Conservation (phyloP, 1,140 invertebrate species). For the Drosophila parabipectinata region DNA sequence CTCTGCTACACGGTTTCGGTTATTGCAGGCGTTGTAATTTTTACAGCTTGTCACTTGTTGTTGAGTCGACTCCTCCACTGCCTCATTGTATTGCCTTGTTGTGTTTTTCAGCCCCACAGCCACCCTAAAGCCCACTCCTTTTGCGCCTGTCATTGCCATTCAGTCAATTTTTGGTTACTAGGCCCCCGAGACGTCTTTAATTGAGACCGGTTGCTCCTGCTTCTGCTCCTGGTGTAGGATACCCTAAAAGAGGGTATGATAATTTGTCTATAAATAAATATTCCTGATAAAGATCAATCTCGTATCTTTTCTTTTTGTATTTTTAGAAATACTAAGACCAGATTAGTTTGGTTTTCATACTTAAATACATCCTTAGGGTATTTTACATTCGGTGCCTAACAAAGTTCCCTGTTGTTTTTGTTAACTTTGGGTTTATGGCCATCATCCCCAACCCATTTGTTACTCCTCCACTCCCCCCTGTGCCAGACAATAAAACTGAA, state of each 20-base stretch:
- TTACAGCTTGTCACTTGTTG: slow-evolving; percentile 79
- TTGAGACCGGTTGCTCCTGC: slow-evolving; percentile 60
- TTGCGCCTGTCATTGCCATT: slow-evolving; percentile 49
- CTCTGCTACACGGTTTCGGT: slow-evolving; percentile 66
- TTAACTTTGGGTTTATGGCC: slow-evolving; percentile 60
- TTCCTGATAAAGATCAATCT: not conserved
- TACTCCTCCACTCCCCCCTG: slow-evolving; percentile 3
- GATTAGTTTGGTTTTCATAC: no score
- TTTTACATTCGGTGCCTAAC: not conserved
- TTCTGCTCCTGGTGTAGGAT: not conserved
- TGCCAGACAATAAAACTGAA: slow-evolving; percentile 71
- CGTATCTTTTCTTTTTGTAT: not conserved
- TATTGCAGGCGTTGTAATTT: slow-evolving; percentile 69
- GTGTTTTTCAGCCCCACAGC: not conserved
- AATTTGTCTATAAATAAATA: not conserved
- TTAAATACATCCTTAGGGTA: no score
- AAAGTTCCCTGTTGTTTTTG: slow-evolving; percentile 11
- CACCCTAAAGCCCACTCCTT: slow-evolving; percentile 1
- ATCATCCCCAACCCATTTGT: not conserved
- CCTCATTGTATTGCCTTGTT: slow-evolving; percentile 1
- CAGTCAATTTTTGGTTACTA: slow-evolving; percentile 76
- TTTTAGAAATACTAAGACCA: no score
- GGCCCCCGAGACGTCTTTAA: slow-evolving; percentile 78
- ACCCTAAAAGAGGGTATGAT: not conserved
- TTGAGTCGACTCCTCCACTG: slow-evolving; percentile 18